Evolutionary conservation across 2,113 vertebrate genomes (phyloP).

Genomic region (Carassius auratus): DNA sequence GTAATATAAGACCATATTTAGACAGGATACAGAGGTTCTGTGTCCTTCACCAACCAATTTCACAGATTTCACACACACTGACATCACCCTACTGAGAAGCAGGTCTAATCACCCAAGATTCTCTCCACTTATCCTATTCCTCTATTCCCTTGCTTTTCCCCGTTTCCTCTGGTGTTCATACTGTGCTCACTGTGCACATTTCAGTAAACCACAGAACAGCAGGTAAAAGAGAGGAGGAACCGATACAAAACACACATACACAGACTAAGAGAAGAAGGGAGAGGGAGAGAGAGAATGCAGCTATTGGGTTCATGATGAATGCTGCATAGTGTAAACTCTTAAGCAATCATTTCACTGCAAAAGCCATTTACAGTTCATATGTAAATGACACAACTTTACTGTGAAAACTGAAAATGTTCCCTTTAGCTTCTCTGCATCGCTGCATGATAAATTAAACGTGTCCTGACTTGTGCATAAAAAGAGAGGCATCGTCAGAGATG

Average conservation of each 20-base stretch:
- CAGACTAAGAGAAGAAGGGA: not conserved
- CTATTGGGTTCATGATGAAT: conserved; percentile 20
- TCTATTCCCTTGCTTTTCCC: conserved; percentile 12
- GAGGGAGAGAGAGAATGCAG: not conserved
- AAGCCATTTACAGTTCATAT: conserved; percentile 40
- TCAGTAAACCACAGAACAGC: conserved; percentile 19
- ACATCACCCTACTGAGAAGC: conserved; percentile 38
- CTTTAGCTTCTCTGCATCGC: conserved; percentile 19
- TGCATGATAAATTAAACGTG: conserved; percentile 4
- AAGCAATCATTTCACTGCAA: conserved; percentile 15
- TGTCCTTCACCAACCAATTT: not conserved
- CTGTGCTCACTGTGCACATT: conserved; percentile 10
- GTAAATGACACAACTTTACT: conserved; percentile 34
- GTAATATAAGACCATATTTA: not conserved
- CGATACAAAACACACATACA: conserved; percentile 2
- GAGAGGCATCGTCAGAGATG: conserved; percentile 3
- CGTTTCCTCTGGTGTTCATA: not conserved
- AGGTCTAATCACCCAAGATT: conserved; percentile 28
- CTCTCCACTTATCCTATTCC: conserved; percentile 13
- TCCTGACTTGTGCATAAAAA: not conserved
- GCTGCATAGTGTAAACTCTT: conserved; percentile 18
- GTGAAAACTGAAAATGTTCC: conserved; percentile 22
- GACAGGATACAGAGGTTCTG: not conserved
- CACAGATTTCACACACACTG: not conserved
- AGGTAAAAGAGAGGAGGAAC: not conserved